Conservation (phyloP, 1,140 invertebrate genomes). For the Drosophila jambulina region DNA sequence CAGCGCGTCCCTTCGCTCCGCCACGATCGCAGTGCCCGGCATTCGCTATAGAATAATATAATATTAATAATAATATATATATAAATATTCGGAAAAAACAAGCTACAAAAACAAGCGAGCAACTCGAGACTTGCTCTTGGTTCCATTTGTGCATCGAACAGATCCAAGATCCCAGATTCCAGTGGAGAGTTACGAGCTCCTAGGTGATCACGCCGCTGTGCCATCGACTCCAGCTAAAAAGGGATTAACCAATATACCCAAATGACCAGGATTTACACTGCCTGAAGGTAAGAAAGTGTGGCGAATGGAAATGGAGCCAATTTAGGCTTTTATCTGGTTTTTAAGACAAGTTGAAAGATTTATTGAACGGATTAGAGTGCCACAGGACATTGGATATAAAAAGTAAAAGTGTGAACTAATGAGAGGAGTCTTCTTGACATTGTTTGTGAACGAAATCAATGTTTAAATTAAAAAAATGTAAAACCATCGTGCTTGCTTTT, state of each 20-base stretch:
- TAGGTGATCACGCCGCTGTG: constrained; percentile 53
- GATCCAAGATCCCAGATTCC: constrained; percentile 24
- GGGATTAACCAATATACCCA: constrained; percentile 46
- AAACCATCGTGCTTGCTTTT: not conserved
- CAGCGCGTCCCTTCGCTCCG: constrained; percentile 36
- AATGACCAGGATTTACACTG: constrained; percentile 57
- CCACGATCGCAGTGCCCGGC: constrained; percentile 24
- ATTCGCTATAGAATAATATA: not conserved
- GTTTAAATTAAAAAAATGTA: not conserved
- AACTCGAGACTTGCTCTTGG: constrained; percentile 45
- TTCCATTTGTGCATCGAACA: constrained; percentile 68
- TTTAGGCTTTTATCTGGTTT: not conserved
- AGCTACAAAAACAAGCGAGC: constrained; percentile 54
- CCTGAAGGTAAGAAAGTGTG: constrained; percentile 59
- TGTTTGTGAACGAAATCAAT: not conserved
- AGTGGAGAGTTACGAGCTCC: constrained; percentile 17
- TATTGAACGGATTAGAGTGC: constrained; percentile 3
- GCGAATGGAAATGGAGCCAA: not conserved
- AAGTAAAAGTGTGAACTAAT: not conserved
- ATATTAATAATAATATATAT: constrained; percentile 7
- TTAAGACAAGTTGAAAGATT: not conserved
- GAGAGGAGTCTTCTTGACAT: constrained; percentile 26
- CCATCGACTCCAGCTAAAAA: constrained; percentile 60
- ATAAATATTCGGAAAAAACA: constrained; percentile 20
- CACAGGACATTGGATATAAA: not conserved